These are phyloP conservation scores for Hemicentrotus pulcherrimus DNA, from an alignment of 35 echinoderm and acorn worm species.

Conservation along the genomic window DNA sequence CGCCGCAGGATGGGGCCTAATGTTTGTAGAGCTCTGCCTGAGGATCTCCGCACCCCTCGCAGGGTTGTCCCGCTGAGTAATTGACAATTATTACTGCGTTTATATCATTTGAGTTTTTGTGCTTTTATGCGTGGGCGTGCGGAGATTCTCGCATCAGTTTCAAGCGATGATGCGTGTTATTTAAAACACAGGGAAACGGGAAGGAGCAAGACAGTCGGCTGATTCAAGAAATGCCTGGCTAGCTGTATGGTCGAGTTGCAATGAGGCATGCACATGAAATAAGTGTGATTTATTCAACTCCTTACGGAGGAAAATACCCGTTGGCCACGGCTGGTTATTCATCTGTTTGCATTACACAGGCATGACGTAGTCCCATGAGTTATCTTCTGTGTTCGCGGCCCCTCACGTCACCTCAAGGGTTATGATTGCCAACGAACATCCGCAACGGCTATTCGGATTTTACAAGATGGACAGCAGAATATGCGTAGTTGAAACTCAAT, in stretches of 20 bases:
- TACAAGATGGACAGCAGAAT: background rate
- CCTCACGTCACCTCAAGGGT: background rate
- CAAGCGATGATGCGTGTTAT: background rate
- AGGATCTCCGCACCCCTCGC: background rate
- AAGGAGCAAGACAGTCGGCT: background rate
- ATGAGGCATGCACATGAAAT: background rate
- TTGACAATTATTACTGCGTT: conserved; percentile 39
- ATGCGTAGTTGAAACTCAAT: background rate
- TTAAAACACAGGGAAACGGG: background rate
- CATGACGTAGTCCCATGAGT: background rate
- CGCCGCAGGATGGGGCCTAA: conserved; percentile 16
- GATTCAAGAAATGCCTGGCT: background rate
- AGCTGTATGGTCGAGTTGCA: background rate
- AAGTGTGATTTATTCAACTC: background rate
- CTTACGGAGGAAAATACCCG: background rate
- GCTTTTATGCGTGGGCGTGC: background rate
- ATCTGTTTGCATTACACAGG: background rate
- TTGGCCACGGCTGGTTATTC: background rate
- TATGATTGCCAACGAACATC: background rate
- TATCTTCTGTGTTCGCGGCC: background rate
- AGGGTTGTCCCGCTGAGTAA: background rate
- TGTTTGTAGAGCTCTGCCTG: conserved; percentile 23
- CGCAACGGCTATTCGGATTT: background rate
- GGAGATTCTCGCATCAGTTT: background rate
- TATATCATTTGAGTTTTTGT: conserved; percentile 20